A percentile compares a stretch with the other conserved stretches of the same genome.
Conservation (phyloP, 2,797 vertebrate genomes). For the Myotis vivesi region DNA sequence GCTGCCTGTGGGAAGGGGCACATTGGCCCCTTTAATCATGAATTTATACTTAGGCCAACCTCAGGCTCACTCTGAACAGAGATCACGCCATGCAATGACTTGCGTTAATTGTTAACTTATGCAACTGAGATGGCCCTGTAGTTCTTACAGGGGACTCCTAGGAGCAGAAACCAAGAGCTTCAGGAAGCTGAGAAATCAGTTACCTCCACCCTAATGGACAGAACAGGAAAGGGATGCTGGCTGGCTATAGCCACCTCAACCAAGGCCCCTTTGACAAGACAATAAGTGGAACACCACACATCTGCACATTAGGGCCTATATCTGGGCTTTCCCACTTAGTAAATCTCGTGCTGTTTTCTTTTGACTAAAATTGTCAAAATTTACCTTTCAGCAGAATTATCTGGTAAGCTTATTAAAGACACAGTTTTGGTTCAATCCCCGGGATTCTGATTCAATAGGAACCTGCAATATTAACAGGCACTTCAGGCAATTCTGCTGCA, state of each 20-base stretch:
- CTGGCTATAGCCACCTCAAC: background rate
- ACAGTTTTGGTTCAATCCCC: background rate
- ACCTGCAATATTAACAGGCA: background rate
- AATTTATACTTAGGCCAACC: background rate
- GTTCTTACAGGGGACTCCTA: background rate
- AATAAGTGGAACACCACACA: background rate
- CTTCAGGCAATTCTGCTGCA: background rate
- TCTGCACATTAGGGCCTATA: background rate
- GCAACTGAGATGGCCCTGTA: background rate
- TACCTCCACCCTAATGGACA: background rate
- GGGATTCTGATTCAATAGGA: background rate
- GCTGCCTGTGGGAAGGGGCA: background rate
- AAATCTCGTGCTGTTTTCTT: background rate
- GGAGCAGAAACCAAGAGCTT: background rate
- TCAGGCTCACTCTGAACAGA: background rate
- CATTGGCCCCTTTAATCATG: accelerated
- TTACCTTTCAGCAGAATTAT: background rate
- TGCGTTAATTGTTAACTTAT: background rate
- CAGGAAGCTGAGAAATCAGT: background rate
- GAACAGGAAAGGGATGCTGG: background rate
- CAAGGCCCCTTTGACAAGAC: background rate
- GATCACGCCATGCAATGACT: background rate
- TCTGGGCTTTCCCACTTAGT: background rate
- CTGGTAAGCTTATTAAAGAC: background rate
- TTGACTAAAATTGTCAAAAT: background rate